Conservation (phyloP, 53 echinoderm and acorn worm genomes). For the Holothuria scabra region DNA sequence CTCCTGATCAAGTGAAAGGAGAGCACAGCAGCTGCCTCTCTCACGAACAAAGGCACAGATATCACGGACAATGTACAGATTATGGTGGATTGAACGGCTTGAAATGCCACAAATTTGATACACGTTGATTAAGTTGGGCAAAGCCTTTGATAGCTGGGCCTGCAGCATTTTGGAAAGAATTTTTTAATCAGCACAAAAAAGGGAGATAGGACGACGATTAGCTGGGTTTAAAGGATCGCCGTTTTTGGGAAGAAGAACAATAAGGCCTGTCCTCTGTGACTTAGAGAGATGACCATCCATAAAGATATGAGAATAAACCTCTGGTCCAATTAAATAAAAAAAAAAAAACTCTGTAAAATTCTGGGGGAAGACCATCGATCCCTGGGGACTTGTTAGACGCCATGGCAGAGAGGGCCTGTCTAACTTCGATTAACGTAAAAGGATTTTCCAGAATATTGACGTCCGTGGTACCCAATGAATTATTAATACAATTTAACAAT, state of each 20-base stretch:
- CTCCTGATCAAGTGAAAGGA: constrained; percentile 57
- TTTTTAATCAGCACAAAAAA: constrained; percentile 74
- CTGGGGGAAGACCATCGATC: constrained; percentile 56
- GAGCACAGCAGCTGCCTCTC: constrained; percentile 26
- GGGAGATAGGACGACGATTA: constrained; percentile 41
- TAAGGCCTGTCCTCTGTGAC: constrained; percentile 56
- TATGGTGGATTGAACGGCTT: constrained; percentile 65
- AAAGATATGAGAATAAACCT: neutral
- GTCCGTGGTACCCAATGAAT: neutral
- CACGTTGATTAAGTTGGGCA: constrained; percentile 28
- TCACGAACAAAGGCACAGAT: constrained; percentile 22
- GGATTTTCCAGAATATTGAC: neutral
- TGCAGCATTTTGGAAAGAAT: constrained; percentile 60
- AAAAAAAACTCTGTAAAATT: constrained; percentile 61
- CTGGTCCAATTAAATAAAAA: constrained; percentile 48
- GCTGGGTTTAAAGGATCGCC: constrained; percentile 53
- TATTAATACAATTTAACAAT: neutral
- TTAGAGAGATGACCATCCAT: neutral
- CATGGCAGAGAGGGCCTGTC: neutral
- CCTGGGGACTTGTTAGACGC: constrained; percentile 62
- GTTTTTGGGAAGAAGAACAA: constrained; percentile 62
- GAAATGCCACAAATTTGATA: constrained; percentile 66
- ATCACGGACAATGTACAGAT: constrained; percentile 64
- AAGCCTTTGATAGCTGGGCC: constrained; percentile 22
- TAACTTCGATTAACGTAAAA: constrained; percentile 10